Evolutionary conservation across 2,797 vertebrate genomes (phyloP).

Genomic region (Arnoldichthys spilopterus): DNA sequence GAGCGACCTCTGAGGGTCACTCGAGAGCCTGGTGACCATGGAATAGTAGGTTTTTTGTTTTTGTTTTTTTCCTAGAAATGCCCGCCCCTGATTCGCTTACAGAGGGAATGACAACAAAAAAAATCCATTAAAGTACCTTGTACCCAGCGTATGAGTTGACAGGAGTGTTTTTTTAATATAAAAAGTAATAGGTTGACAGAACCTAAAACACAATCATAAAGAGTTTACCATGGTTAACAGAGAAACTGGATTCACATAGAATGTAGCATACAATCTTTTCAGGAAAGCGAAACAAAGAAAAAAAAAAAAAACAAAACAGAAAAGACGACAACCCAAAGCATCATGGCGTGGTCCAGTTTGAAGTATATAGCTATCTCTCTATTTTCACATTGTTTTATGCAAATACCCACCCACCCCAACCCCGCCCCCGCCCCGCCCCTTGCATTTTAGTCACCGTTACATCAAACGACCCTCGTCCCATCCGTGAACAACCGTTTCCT

Average conservation of each 20-base stretch:
- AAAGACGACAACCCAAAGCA: constrained; percentile 55
- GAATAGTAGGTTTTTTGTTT: constrained; percentile 69
- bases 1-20: too few species aligned
- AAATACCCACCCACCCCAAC: constrained; percentile 45
- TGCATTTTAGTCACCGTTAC: constrained; percentile 60
- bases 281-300: constrained; percentile 67
- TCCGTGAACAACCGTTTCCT: constrained; percentile 65
- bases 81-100: constrained; percentile 72
- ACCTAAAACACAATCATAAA: constrained; percentile 82
- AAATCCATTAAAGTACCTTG: constrained; percentile 84
- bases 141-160: constrained; percentile 89
- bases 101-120: constrained; percentile 71
- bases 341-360: constrained; percentile 79
- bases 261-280: constrained; percentile 85
- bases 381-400: constrained; percentile 82
- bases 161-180: constrained; percentile 89
- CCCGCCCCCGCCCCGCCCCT: constrained; percentile 68
- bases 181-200: constrained; percentile 86
- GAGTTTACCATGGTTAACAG: constrained; percentile 74
- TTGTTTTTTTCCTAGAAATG: constrained; percentile 69
- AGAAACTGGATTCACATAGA: constrained; percentile 62
- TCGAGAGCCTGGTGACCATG: too few species aligned
- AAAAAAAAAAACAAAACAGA: constrained; percentile 61
- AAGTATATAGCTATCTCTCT: constrained; percentile 79
- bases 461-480: too few species aligned